Evolutionary conservation across 2,888 invertebrate genomes (phyloP).

Genomic region (Drosophila dives): DNA sequence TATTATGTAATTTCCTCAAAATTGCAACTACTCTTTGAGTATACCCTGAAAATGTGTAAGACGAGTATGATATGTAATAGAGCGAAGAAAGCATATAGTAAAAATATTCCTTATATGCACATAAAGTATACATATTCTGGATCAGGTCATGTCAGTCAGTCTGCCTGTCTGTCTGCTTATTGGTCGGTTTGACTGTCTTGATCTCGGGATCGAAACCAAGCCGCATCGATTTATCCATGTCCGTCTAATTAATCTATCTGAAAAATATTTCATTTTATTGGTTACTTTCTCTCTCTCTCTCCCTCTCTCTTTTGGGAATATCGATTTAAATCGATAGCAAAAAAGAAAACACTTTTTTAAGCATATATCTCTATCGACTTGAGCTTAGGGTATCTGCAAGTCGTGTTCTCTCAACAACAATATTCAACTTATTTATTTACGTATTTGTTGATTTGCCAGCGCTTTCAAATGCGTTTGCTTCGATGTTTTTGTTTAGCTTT

Average conservation of each 20-base stretch:
- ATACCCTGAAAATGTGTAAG: not conserved
- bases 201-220: too few relatives aligned
- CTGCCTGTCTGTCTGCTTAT: not conserved
- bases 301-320: too few relatives aligned
- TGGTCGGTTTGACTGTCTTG: not conserved
- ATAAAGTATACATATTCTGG: not conserved
- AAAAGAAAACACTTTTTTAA: not conserved
- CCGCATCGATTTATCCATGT: too few relatives aligned
- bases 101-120: not conserved
- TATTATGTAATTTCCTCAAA: slow-evolving; percentile 75
- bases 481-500: slow-evolving; percentile 58
- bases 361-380: not conserved
- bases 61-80: not conserved
- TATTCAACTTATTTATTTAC: slow-evolving; percentile 30
- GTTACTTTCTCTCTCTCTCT: not conserved
- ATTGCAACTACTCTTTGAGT: slow-evolving; percentile 62
- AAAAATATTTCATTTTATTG: too few relatives aligned
- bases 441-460: slow-evolving; percentile 43
- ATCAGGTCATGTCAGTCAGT: not conserved
- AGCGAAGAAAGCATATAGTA: not conserved
- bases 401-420: not conserved
- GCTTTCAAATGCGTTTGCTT: slow-evolving; percentile 27
- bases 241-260: too few relatives aligned
- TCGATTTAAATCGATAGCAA: not conserved
- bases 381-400: not conserved